phyloP scores from a whole-genome alignment of 2,113 vertebrate species.

The Tapirus terrestris region DNA sequence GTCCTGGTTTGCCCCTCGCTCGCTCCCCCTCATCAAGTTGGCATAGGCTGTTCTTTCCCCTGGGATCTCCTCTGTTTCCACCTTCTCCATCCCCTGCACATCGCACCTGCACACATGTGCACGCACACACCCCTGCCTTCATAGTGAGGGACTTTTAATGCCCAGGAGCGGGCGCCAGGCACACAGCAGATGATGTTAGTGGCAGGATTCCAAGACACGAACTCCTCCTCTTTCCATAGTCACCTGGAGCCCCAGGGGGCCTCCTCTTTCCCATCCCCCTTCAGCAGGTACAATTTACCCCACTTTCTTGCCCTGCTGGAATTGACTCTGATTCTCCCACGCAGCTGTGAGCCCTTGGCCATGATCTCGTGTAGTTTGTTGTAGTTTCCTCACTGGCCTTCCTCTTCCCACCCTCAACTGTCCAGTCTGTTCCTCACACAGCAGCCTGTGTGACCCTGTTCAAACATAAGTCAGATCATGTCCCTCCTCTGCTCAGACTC shows the following conservation, averaged over 20 bases:
- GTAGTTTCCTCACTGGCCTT: background rate
- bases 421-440: background rate
- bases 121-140: background rate
- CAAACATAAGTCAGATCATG: background rate
- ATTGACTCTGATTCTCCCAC: background rate
- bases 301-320: background rate
- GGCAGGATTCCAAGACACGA: background rate
- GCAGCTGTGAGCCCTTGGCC: background rate
- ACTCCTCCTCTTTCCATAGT: background rate
- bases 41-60: background rate
- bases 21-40: background rate
- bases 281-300: background rate
- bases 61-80: background rate
- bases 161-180: background rate
- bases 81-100: background rate
- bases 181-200: background rate
- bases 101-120: no score
- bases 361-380: background rate
- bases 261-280: background rate
- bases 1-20: background rate
- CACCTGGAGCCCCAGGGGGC: background rate
- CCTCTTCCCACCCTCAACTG: background rate
- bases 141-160: background rate
- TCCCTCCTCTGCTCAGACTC: background rate
- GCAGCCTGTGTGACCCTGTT: background rate